Percentiles rank a stretch among this genome's conserved stretches.
Evolutionary conservation across 2,797 vertebrate species (phyloP).

Genomic region (Amphiprion clarkii): DNA sequence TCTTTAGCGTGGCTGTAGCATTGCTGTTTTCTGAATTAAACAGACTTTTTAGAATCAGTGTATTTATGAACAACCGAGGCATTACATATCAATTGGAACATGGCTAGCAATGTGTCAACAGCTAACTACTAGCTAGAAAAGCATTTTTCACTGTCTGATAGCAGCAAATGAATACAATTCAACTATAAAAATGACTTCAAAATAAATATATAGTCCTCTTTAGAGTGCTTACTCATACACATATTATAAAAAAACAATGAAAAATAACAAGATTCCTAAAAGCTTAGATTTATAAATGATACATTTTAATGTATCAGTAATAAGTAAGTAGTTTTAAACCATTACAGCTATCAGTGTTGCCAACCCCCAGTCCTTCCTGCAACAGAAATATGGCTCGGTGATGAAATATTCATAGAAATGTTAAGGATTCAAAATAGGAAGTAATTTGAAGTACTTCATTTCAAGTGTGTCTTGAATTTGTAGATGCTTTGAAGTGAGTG

Average conservation of each 20-base stretch:
- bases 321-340: slow-evolving; percentile 29
- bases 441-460: slow-evolving; percentile 65
- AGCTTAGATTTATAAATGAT: background rate
- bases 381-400: slow-evolving; percentile 27
- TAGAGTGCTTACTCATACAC: background rate
- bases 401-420: slow-evolving; percentile 70
- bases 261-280: background rate
- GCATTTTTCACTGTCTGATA: no score
- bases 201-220: no score
- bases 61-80: no score
- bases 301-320: slow-evolving; percentile 9
- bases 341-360: slow-evolving; percentile 3
- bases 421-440: slow-evolving; percentile 62
- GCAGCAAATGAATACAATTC: no score
- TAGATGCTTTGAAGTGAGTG: slow-evolving; percentile 62
- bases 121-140: no score
- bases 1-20: no score
- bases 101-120: no score
- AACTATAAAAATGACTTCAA: no score
- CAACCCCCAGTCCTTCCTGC: slow-evolving; percentile 21
- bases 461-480: slow-evolving; percentile 69
- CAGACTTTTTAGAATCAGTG: no score
- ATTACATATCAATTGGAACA: no score
- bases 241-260: background rate
- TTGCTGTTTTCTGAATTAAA: no score